A percentile compares a stretch with the other conserved stretches of the same genome.
These are phyloP conservation scores for Fistularia commersonii DNA, from an alignment of 2,797 vertebrate species.

Conservation along the genomic window DNA sequence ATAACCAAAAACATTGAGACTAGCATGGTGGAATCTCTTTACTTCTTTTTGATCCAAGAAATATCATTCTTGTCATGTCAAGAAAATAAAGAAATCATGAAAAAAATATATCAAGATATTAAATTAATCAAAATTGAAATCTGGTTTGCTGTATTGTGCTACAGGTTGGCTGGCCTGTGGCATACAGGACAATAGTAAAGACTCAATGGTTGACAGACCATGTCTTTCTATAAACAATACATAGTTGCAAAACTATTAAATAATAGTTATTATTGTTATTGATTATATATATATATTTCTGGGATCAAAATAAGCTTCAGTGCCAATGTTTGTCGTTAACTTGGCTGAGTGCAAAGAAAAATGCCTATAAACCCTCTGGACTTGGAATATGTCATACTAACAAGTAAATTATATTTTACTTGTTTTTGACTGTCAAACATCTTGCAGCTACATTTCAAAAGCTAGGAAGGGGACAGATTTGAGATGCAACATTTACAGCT, in stretches of 20 bases:
- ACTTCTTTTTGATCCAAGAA: not conserved
- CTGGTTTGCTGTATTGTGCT: slow-evolving; percentile 53
- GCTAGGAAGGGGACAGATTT: slow-evolving; percentile 17
- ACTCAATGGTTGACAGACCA: slow-evolving; percentile 73
- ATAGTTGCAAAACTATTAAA: not conserved
- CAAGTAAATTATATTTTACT: slow-evolving; percentile 10
- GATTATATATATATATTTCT: too few relatives aligned
- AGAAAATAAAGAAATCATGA: too few relatives aligned
- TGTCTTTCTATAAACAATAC: slow-evolving; percentile 27
- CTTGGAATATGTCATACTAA: slow-evolving; percentile 18
- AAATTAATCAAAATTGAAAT: too few relatives aligned
- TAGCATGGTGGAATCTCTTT: too few relatives aligned
- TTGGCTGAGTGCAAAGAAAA: too few relatives aligned
- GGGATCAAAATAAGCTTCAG: too few relatives aligned
- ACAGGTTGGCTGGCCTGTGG: slow-evolving; percentile 85
- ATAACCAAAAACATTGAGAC: slow-evolving; percentile 30
- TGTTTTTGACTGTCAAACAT: slow-evolving; percentile 40
- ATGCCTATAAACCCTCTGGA: slow-evolving; percentile 7
- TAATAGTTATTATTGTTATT: too few relatives aligned
- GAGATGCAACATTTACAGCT: slow-evolving; percentile 47
- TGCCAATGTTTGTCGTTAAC: too few relatives aligned
- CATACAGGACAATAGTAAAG: slow-evolving; percentile 30
- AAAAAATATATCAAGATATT: too few relatives aligned
- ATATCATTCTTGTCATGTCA: not conserved
- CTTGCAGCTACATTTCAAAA: slow-evolving; percentile 41